Percentiles rank a stretch among this genome's conserved stretches.
Evolutionary conservation across 1,140 invertebrate genomes (phyloP).

Genomic region (Antheraea mylitta): DNA sequence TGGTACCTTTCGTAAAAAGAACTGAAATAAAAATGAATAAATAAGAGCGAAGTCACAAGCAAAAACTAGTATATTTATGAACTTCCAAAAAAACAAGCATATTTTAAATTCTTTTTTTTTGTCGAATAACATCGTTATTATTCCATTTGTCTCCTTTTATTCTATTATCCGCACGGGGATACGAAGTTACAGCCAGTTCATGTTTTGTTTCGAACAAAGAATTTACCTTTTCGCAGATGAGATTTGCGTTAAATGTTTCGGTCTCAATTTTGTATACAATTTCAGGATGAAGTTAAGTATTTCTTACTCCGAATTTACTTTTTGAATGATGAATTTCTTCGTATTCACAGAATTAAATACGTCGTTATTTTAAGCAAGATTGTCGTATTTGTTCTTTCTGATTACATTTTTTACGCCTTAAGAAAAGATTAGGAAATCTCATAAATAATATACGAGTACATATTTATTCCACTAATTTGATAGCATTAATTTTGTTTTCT

Average conservation of each 20-base stretch:
- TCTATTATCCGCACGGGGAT: not conserved
- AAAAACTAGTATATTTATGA: no score
- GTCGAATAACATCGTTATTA: slow-evolving; percentile 10
- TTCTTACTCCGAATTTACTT: not conserved
- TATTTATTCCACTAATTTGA: not conserved
- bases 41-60: no score
- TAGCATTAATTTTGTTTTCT: no score
- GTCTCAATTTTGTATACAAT: slow-evolving; percentile 4
- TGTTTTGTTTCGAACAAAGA: slow-evolving; percentile 18
- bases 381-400: no score
- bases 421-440: not conserved
- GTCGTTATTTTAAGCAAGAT: not conserved
- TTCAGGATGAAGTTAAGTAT: not conserved
- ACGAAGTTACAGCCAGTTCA: slow-evolving; percentile 13
- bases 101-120: no score
- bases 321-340: not conserved
- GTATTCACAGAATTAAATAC: not conserved
- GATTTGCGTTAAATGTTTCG: slow-evolving; percentile 7
- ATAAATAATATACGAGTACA: not conserved
- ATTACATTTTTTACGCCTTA: not conserved
- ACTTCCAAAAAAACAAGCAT: no score
- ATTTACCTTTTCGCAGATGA: slow-evolving; percentile 11
- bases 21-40: no score
- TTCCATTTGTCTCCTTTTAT: slow-evolving; percentile 18
- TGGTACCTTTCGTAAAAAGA: no score